phyloP scores from a whole-genome alignment of 2,113 vertebrate species.

The Burhinus oedicnemus region DNA sequence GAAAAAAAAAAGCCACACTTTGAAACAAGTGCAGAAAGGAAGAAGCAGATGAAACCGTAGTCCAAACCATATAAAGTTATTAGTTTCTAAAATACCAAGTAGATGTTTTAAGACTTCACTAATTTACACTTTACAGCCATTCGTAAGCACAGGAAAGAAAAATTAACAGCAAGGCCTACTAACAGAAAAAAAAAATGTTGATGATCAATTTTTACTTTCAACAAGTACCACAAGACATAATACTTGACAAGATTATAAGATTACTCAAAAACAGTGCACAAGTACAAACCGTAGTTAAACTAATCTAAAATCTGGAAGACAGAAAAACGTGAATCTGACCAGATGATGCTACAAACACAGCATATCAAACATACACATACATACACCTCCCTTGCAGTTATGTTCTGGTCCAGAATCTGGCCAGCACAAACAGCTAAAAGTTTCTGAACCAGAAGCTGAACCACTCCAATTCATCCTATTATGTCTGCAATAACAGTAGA shows the following conservation, averaged over 20 bases:
- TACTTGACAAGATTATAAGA: neutral
- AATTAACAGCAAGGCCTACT: neutral
- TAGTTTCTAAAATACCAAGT: neutral
- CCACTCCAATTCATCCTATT: neutral
- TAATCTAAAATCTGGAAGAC: neutral
- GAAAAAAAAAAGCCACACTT: neutral
- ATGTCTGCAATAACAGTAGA: neutral
- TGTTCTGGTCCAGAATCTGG: neutral
- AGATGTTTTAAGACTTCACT: neutral
- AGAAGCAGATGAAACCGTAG: neutral
- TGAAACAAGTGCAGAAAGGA: neutral
- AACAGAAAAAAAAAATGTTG: neutral
- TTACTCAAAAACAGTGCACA: neutral
- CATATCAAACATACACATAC: neutral
- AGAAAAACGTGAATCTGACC: neutral
- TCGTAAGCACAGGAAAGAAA: neutral
- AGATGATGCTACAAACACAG: neutral
- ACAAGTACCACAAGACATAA: neutral
- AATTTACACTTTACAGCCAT: neutral
- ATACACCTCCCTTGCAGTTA: neutral
- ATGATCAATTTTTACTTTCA: neutral
- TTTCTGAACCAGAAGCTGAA: neutral
- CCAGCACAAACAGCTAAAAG: neutral
- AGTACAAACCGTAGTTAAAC: neutral
- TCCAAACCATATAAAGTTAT: neutral